Conservation (phyloP, 2,888 invertebrate genomes). For the Keiferia lycopersicella region DNA sequence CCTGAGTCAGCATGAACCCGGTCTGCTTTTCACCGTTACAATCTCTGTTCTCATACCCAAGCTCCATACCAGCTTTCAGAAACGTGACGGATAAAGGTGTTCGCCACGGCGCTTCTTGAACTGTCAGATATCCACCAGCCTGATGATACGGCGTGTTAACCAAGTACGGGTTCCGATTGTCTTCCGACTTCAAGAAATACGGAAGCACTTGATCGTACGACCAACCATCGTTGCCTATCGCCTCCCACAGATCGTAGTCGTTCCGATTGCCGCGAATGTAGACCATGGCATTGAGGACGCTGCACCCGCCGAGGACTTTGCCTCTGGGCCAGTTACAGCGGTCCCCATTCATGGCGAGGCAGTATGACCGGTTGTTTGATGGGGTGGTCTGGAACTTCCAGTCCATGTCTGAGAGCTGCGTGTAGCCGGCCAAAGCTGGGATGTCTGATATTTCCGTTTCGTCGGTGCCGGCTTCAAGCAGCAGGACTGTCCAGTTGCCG, state of each 20-base stretch:
- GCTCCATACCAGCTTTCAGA: slow-evolving; percentile 89
- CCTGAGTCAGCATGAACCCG: slow-evolving; percentile 93
- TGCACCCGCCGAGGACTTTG: slow-evolving; percentile 93
- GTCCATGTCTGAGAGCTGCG: slow-evolving; percentile 92
- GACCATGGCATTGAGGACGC: slow-evolving; percentile 95
- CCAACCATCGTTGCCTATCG: slow-evolving; percentile 93
- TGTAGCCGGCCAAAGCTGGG: slow-evolving; percentile 91
- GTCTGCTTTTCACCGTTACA: slow-evolving; percentile 91
- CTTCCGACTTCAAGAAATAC: slow-evolving; percentile 93
- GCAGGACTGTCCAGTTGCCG: slow-evolving; percentile 89
- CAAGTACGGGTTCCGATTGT: slow-evolving; percentile 92
- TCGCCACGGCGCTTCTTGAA: slow-evolving; percentile 92
- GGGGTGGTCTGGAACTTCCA: slow-evolving; percentile 96
- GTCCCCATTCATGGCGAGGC: slow-evolving; percentile 92
- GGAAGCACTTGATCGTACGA: slow-evolving; percentile 89
- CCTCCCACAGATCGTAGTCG: slow-evolving; percentile 94
- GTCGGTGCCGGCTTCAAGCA: slow-evolving; percentile 93
- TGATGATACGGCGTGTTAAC: slow-evolving; percentile 88
- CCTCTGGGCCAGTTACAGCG: slow-evolving; percentile 96
- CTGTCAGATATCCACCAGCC: slow-evolving; percentile 90
- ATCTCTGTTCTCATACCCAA: slow-evolving; percentile 91
- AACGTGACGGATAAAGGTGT: slow-evolving; percentile 91
- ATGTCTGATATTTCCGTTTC: slow-evolving; percentile 95
- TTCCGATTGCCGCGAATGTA: slow-evolving; percentile 93
- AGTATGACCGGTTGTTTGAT: slow-evolving; percentile 88